phyloP scores from a whole-genome alignment of 92 coral and sea anemone species.

The Umimayanthus kanabou region DNA sequence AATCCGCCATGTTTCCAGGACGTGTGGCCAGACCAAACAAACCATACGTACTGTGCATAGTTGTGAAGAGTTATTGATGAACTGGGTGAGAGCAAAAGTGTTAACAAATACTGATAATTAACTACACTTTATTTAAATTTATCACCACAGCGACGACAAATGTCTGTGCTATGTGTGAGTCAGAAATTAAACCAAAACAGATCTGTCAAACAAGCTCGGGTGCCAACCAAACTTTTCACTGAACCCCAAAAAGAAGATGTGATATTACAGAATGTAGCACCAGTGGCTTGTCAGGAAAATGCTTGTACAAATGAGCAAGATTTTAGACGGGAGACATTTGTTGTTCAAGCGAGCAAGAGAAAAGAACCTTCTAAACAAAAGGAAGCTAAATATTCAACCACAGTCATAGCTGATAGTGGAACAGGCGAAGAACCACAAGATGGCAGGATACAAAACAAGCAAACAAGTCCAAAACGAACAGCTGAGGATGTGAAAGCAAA shows the following conservation, averaged over 20 bases:
- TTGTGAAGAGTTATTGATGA: too few relatives aligned
- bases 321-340: conserved; percentile 45
- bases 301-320: conserved; percentile 12
- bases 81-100: too few relatives aligned
- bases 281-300: not conserved
- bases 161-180: conserved; percentile 16
- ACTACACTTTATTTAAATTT: not conserved
- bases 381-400: not conserved
- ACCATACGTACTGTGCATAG: too few relatives aligned
- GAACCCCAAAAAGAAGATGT: conserved; percentile 11
- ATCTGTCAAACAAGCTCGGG: conserved; percentile 3
- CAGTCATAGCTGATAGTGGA: not conserved
- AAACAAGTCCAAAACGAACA: conserved; percentile 38
- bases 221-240: not conserved
- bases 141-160: not conserved
- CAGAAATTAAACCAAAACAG: conserved; percentile 29
- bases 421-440: not conserved
- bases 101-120: not conserved
- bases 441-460: not conserved
- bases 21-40: too few relatives aligned
- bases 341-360: conserved; percentile 42
- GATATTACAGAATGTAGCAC: not conserved
- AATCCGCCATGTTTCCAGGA: too few relatives aligned
- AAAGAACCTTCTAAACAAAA: not conserved
- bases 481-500: conserved; percentile 33